Evolutionary conservation across 2,113 vertebrate genomes (phyloP).

Genomic region (Elephas maximus): DNA sequence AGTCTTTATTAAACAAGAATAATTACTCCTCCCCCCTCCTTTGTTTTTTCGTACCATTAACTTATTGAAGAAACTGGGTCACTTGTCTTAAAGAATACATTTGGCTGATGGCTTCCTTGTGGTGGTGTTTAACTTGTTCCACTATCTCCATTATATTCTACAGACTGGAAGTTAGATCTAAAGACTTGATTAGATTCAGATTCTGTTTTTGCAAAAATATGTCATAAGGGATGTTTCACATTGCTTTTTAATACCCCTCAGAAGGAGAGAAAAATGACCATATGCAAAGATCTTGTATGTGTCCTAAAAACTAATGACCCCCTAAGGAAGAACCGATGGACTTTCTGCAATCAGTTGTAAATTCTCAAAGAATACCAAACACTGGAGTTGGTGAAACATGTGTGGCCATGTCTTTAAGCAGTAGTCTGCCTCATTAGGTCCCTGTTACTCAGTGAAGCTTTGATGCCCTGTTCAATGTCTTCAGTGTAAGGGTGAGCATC

Average conservation of each 20-base stretch:
- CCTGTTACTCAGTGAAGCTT: background rate
- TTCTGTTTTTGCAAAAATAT: slow-evolving; percentile 41
- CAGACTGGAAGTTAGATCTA: background rate
- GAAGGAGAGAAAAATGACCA: slow-evolving; percentile 46
- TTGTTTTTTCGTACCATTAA: slow-evolving; percentile 30
- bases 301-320: slow-evolving; percentile 48
- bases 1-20: slow-evolving; percentile 47
- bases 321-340: background rate
- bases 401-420: slow-evolving; percentile 11
- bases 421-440: background rate
- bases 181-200: slow-evolving; percentile 37
- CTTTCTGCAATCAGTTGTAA: slow-evolving; percentile 34
- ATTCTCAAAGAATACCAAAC: slow-evolving; percentile 53
- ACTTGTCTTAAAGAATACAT: background rate
- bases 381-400: slow-evolving; percentile 10
- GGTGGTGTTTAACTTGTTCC: slow-evolving; percentile 5
- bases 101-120: background rate
- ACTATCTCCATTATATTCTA: slow-evolving; percentile 9
- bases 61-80: slow-evolving; percentile 38
- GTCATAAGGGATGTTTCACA: slow-evolving; percentile 37
- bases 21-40: background rate
- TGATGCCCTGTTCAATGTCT: background rate
- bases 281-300: slow-evolving; percentile 32
- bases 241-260: slow-evolving; percentile 6
- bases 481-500: background rate